A percentile compares a stretch with the other conserved stretches of the same genome.
phyloP scores from a whole-genome alignment of 2,113 vertebrate genomes.

The Neotoma lepida region DNA sequence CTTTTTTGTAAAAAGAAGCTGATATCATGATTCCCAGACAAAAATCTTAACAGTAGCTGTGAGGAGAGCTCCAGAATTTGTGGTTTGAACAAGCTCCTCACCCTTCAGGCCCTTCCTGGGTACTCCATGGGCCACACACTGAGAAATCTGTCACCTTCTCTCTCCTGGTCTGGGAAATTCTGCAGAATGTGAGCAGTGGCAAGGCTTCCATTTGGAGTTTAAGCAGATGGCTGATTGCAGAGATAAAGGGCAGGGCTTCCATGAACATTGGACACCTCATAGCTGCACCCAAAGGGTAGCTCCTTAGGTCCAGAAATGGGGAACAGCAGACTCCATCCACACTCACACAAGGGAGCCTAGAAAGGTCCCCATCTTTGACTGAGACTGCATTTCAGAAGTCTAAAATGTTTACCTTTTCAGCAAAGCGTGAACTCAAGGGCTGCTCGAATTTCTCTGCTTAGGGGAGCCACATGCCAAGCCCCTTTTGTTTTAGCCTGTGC shows the following conservation, averaged over 20 bases:
- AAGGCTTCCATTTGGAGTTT: not conserved
- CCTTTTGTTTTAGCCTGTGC: not conserved
- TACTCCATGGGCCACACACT: not conserved
- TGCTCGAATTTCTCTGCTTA: not conserved
- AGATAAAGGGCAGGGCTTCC: not conserved
- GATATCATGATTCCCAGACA: not conserved
- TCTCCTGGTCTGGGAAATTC: not conserved
- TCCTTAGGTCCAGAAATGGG: not conserved
- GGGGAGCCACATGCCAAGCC: not conserved
- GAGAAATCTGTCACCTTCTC: not conserved
- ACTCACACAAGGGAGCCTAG: not conserved
- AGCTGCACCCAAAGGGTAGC: not conserved
- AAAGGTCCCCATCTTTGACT: not conserved
- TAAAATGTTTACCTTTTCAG: not conserved
- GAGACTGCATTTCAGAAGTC: not conserved
- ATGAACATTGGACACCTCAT: not conserved
- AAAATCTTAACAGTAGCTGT: not conserved
- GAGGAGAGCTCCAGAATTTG: not conserved
- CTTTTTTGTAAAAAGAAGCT: not conserved
- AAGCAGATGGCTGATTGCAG: not conserved
- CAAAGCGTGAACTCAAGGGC: not conserved
- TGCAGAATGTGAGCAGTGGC: not conserved
- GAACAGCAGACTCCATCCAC: not conserved
- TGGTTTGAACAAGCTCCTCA: not conserved
- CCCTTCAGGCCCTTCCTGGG: not conserved